Evolutionary conservation across 2,113 vertebrate species (phyloP).

Genomic region (Pygathrix nemaeus): DNA sequence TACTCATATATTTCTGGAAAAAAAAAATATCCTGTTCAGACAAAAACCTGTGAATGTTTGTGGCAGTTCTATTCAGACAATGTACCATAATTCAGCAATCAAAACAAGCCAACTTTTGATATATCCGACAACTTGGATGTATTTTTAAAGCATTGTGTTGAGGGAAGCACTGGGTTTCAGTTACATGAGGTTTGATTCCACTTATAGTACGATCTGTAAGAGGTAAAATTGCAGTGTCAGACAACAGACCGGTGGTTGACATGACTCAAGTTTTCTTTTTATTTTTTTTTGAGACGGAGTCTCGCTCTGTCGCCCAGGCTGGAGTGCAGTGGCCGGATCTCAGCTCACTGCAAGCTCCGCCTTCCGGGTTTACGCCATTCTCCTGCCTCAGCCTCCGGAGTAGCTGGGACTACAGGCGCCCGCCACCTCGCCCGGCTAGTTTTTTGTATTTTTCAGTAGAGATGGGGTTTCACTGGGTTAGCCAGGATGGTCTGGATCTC

Average conservation of each 20-base stretch:
- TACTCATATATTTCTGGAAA: background rate
- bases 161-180: background rate
- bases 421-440: too few relatives aligned
- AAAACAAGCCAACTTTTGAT: background rate
- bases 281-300: too few relatives aligned
- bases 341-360: too few relatives aligned
- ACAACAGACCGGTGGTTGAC: background rate
- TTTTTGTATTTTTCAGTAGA: too few relatives aligned
- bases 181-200: background rate
- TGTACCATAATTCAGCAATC: background rate
- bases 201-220: background rate
- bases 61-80: background rate
- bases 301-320: too few relatives aligned
- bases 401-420: too few relatives aligned
- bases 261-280: too few relatives aligned
- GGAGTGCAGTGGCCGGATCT: too few relatives aligned
- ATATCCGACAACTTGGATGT: background rate
- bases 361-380: too few relatives aligned
- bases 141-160: background rate
- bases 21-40: background rate
- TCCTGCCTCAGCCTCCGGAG: too few relatives aligned
- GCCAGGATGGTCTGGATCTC: too few relatives aligned
- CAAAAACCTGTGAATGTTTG: background rate
- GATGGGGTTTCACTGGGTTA: too few relatives aligned
- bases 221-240: background rate